Evolutionary conservation across 2,797 vertebrate genomes (phyloP).

Genomic region (Euthynnus affinis): DNA sequence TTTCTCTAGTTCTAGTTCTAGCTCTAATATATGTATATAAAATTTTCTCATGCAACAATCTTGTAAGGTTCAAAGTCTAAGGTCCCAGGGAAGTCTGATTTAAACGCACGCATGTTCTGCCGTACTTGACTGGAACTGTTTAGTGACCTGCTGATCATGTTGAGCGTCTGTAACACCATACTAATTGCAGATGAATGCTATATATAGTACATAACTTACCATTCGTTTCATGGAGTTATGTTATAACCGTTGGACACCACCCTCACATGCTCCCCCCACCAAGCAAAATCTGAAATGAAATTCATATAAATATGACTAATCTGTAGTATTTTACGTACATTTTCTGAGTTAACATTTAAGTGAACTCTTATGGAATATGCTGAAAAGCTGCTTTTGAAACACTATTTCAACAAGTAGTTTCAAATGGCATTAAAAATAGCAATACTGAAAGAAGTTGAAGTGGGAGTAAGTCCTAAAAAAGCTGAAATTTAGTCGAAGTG

Average conservation of each 20-base stretch:
- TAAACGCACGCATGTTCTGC: slow-evolving; percentile 7
- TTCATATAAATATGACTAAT: background rate
- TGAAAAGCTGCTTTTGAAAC: no score
- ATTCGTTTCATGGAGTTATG: no score
- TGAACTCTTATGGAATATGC: no score
- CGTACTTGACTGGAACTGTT: slow-evolving; percentile 23
- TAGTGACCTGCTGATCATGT: slow-evolving; percentile 3
- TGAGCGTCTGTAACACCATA: background rate
- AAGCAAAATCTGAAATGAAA: background rate
- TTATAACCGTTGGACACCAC: no score
- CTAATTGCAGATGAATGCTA: background rate
- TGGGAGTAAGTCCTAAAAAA: no score
- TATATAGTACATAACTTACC: background rate
- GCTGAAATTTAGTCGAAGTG: no score
- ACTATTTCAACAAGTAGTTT: no score
- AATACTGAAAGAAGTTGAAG: no score
- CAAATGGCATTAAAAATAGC: no score
- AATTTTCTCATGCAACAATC: slow-evolving; percentile 10
- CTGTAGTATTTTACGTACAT: no score
- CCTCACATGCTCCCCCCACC: background rate
- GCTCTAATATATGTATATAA: background rate
- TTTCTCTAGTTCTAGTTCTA: no score
- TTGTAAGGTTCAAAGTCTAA: slow-evolving; percentile 3
- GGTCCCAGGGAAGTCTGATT: slow-evolving; percentile 2
- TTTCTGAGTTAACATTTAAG: no score